Base-by-base conservation (phyloP, 1,140 invertebrate species). In the Microplitis mediator region DNA sequence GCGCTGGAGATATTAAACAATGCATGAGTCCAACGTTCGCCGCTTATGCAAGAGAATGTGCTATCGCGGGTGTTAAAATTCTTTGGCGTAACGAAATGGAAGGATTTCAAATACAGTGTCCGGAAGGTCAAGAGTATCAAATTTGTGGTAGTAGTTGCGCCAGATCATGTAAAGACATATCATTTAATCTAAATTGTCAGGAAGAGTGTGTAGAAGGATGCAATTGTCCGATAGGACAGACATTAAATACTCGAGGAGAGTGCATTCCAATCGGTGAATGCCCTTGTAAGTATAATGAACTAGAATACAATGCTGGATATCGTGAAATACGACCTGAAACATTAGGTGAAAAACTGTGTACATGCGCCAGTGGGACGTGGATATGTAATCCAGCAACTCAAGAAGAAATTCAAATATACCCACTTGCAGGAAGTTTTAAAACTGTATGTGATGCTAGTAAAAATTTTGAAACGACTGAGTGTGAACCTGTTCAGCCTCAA, bases 131-230 rank as follows among this genome's bases (percentile, higher is more conserved):
- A 79, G 88, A 91, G 45, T 97, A 93, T 83, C 92, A 94, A 76
- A 83, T 88, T 4, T 92, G 91, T 78, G 89, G 89, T 3, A 88
- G 89, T 68, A 88, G 89, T 34, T 92, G 91, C 73, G 82, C 86
- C 0, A 85, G 88, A 78, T 81, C 82, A 0, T 84, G 82, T 45
- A 67, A 69, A 3, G 82, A 84, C 5, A 79, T 77, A 74, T 80
- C 79, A 6, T 79, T 75, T 1, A 76, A 83, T 39, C 75, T 74
- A 36, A 50, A 77, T 0, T 94, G 93, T 81, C 86, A 84, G 51
- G 87, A 89, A 13, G 88, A 86, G 50, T 97, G 95, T 79, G 93
- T 95, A 0, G 95, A 97, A 82, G 95, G 95, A 1, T 97, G 95
- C 84, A 93, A 94, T 72, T 97, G 95, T 82, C 93, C 95, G 0